Evolutionary conservation across 2,113 vertebrate species (phyloP).

Genomic region (Nyctibius bracteatus): DNA sequence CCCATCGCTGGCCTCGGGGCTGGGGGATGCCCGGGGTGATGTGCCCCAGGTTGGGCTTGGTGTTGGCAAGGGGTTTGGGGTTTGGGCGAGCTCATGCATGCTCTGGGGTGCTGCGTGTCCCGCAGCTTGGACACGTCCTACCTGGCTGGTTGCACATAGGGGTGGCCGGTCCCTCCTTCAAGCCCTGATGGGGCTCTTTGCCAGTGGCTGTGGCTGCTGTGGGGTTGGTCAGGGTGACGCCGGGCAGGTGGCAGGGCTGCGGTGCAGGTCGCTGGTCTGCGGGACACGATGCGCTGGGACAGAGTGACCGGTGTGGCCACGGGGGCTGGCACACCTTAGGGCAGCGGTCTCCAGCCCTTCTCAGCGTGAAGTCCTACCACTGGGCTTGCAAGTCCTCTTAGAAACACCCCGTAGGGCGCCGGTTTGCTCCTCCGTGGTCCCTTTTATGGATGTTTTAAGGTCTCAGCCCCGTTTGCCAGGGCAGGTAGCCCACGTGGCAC

Average conservation of each 20-base stretch:
- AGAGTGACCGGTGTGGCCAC: fast-evolving
- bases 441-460: fast-evolving
- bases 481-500: fast-evolving
- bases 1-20: neutral
- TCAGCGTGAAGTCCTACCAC: fast-evolving
- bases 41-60: too few species aligned
- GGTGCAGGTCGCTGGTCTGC: neutral
- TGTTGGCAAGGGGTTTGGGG: too few species aligned
- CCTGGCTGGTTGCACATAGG: fast-evolving
- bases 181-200: fast-evolving
- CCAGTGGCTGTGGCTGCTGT: neutral
- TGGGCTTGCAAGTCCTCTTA: neutral
- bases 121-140: neutral
- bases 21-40: neutral
- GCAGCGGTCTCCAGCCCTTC: neutral
- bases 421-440: neutral
- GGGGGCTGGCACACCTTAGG: fast-evolving
- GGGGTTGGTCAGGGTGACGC: fast-evolving
- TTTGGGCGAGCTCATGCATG: fast-evolving
- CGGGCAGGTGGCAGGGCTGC: neutral
- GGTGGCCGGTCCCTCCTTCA: neutral
- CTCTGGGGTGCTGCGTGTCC: neutral
- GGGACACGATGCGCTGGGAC: fast-evolving
- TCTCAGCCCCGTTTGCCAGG: neutral
- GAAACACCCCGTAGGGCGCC: fast-evolving